phyloP scores from a whole-genome alignment of 2,113 vertebrate species.

The Delphinapterus leucas region DNA sequence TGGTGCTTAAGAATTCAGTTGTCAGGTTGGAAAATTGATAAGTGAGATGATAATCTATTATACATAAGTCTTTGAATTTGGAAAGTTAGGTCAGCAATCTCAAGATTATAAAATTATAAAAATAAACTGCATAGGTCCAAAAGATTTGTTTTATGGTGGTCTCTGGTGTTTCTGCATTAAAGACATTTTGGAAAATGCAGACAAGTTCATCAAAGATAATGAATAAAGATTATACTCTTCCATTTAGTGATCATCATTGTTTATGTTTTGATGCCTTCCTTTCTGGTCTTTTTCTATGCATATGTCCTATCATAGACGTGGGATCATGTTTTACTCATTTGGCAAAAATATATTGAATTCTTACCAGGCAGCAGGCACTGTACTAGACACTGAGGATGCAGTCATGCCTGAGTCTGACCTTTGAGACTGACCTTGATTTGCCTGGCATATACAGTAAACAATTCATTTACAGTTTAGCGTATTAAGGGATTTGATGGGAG shows the following conservation, averaged over 20 bases:
- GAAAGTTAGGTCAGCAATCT: not conserved
- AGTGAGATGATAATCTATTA: slow-evolving; percentile 27
- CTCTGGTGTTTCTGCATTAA: not conserved
- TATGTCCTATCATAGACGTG: not conserved
- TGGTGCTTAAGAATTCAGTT: slow-evolving; percentile 16
- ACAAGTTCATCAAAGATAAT: not conserved
- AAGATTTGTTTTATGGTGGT: not conserved
- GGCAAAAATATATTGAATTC: not conserved
- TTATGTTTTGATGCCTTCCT: not conserved
- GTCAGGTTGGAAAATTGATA: slow-evolving; percentile 2
- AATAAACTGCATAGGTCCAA: not conserved
- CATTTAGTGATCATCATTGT: not conserved
- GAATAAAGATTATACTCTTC: not conserved
- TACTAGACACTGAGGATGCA: not conserved
- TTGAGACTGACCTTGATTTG: not conserved
- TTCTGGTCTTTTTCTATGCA: not conserved
- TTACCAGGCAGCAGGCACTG: not conserved
- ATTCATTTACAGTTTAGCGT: not conserved
- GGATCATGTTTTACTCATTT: not conserved
- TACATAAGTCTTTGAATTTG: slow-evolving; percentile 22
- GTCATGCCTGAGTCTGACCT: not conserved
- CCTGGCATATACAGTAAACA: not conserved
- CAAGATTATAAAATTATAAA: slow-evolving; percentile 20
- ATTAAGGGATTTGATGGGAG: not conserved
- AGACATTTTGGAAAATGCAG: slow-evolving; percentile 10